Conservation (phyloP, 2,888 invertebrate species). For the Hyppa rectilinea region DNA sequence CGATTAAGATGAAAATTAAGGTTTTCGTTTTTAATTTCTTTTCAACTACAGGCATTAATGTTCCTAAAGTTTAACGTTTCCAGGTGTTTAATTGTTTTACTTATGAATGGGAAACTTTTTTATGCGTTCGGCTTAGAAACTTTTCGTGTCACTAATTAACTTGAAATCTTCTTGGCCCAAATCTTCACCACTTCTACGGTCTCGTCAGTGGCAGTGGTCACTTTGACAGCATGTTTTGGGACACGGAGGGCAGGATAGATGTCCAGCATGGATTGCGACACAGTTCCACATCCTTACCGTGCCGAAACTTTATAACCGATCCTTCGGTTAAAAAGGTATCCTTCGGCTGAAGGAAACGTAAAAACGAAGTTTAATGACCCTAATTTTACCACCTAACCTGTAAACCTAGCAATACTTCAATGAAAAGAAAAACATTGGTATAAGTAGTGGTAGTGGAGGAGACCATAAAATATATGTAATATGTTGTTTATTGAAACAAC, state of each 20-base stretch:
- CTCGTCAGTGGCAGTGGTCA: neutral
- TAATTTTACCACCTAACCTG: neutral
- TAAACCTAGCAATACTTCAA: neutral
- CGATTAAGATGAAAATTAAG: conserved; percentile 43
- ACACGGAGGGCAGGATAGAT: neutral
- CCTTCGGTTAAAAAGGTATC: no score
- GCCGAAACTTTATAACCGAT: neutral
- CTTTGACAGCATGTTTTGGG: neutral
- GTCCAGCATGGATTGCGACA: neutral
- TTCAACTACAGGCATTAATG: conserved; percentile 43
- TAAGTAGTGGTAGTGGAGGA: neutral
- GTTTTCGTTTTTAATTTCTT: conserved; percentile 45
- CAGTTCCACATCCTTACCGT: neutral
- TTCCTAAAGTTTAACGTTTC: conserved; percentile 30
- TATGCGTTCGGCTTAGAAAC: conserved; percentile 6
- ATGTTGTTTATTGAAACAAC: no score
- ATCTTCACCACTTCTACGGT: neutral
- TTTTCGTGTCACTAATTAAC: neutral
- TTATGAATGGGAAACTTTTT: conserved; percentile 30
- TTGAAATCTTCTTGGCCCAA: neutral
- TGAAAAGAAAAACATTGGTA: neutral
- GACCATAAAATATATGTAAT: neutral
- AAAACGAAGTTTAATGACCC: neutral
- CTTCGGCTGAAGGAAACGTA: no score
- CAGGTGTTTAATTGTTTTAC: conserved; percentile 30